phyloP scores from a whole-genome alignment of 2,113 vertebrate species.

The Pseudolaguvia tuberculata region DNA sequence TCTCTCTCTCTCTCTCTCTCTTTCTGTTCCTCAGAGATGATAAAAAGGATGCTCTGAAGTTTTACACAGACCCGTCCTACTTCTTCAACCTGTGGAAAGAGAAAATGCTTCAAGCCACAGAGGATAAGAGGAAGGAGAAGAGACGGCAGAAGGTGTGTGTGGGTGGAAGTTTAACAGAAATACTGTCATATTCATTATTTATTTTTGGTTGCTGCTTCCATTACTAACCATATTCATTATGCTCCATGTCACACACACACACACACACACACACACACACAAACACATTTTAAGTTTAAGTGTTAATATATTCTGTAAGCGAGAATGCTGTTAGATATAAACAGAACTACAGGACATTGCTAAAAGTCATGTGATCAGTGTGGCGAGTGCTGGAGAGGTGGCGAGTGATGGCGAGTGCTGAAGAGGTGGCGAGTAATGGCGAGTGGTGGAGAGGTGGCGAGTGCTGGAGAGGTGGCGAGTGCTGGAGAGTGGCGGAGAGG shows the following conservation, averaged over 20 bases:
- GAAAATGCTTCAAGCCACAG: constrained; percentile 92
- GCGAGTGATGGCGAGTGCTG: too few species aligned
- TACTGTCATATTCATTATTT: background rate
- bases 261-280: constrained; percentile 1
- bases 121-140: constrained; percentile 91
- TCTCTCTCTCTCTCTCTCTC: background rate
- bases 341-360: too few species aligned
- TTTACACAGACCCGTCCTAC: constrained; percentile 90
- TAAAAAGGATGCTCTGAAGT: constrained; percentile 86
- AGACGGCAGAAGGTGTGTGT: constrained; percentile 81
- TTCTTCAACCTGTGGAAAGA: constrained; percentile 94
- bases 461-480: too few species aligned
- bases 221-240: constrained; percentile 17
- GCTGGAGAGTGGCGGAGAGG: too few species aligned
- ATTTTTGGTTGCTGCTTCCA: constrained; percentile 28
- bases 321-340: too few species aligned
- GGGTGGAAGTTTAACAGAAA: background rate
- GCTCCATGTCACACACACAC: background rate
- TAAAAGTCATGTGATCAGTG: too few species aligned
- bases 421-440: too few species aligned
- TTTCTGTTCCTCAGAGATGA: constrained; percentile 71
- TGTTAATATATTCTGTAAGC: background rate
- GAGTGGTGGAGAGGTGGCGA: too few species aligned
- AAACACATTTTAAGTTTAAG: background rate
- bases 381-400: too few species aligned